Base-by-base conservation (phyloP, 2,113 vertebrate species). In the Benitochromis conjunctus region DNA sequence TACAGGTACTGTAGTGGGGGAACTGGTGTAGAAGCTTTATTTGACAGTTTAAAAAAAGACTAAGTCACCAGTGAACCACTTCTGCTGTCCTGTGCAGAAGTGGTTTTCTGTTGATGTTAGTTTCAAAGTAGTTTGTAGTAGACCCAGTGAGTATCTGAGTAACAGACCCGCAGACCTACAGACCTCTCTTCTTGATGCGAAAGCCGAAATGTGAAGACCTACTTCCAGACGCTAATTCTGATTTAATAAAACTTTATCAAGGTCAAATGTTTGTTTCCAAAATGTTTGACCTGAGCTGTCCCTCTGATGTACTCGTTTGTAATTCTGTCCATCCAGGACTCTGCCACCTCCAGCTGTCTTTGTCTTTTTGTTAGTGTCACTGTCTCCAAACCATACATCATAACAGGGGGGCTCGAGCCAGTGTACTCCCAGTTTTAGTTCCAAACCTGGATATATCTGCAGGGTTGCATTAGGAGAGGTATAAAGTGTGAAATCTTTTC, bases 1-100 rank as follows among this genome's bases (percentile, higher is more conserved):
- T 83, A 83, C 88, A 88, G 90, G 86, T 91, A 89, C 88, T 88
- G 91, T 86, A 62, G 86, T 71, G 31, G 81, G 80, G 69, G 82
- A 79, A 21, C 38, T 10, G 53, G 46, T 82, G 62, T 85, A 86
- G 89, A 90, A 80, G 89, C 71, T 83, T 89, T 87, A 91, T 91
- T 86, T 92, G 86, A 90, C 85, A 88, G 76, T 85, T 84, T 85
- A 60, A 91, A 91, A 85, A 85, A 60, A 56, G 82, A 24, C 76
- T 74, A 78, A 80, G 78, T 85, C 78, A 90, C 81, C 54, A 77
- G 57, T 58, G 9, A 83, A 24, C 14, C 43, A 9, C 74, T 43
- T 36, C 16, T 58, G 26, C 79, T 69, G 12, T 34, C 4, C 18
- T 46, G 19, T 19, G 81, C 51, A 46, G 46, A 54, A 34, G 69